Evolutionary conservation across 2,888 invertebrate species (phyloP).

Genomic region (Yponomeuta plumbellus): DNA sequence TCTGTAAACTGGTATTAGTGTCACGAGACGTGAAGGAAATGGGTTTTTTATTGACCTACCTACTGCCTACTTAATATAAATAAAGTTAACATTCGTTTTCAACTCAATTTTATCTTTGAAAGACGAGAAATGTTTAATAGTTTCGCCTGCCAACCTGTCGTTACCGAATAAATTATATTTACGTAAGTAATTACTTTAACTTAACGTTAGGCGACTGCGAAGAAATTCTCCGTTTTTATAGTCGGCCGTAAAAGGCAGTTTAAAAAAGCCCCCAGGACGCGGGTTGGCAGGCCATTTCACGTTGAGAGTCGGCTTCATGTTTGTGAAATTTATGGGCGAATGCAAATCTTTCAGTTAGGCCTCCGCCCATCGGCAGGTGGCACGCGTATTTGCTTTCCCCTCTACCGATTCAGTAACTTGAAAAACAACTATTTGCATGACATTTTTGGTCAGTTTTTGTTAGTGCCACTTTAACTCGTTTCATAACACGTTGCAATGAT

Average conservation of each 20-base stretch:
- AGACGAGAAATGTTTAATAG: not conserved
- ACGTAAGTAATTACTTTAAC: not conserved
- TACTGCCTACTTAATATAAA: not conserved
- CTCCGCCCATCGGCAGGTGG: constrained; percentile 9
- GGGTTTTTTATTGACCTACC: not conserved
- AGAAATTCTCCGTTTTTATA: constrained; percentile 7
- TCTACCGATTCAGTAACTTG: not conserved
- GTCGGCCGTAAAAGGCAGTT: constrained; percentile 25
- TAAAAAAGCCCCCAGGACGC: constrained; percentile 22
- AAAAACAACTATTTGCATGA: not conserved
- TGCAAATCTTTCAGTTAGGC: constrained; percentile 25
- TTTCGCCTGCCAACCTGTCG: not conserved
- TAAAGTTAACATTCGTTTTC: not conserved
- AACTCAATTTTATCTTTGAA: not conserved
- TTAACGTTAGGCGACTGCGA: not conserved
- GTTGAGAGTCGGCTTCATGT: constrained; percentile 19
- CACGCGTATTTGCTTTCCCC: constrained; percentile 18
- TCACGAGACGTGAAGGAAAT: not conserved
- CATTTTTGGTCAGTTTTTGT: not conserved
- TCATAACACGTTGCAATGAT: not conserved
- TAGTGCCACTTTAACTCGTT: not conserved
- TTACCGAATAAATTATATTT: not conserved
- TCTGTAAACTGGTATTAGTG: not conserved
- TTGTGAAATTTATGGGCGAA: constrained; percentile 27
- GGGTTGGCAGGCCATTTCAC: constrained; percentile 17